Evolutionary conservation across 1,140 invertebrate species (phyloP).

Genomic region (Watersipora subatra): DNA sequence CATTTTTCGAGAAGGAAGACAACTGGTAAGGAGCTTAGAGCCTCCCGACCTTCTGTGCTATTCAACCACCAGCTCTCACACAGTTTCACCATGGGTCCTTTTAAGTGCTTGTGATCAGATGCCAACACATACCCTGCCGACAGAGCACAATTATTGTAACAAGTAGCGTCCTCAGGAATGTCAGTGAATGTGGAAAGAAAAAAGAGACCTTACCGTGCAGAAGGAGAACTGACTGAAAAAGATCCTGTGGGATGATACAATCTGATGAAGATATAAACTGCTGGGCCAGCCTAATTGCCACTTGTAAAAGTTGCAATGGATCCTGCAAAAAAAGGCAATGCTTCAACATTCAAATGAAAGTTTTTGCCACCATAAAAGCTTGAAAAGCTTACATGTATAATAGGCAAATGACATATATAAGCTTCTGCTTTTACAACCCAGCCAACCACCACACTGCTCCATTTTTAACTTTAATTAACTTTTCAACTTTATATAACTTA

Average conservation of each 20-base stretch:
- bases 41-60: background rate
- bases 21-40: background rate
- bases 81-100: background rate
- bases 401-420: too few relatives aligned
- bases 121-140: background rate
- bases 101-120: background rate
- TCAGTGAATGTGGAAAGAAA: too few relatives aligned
- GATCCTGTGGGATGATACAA: background rate
- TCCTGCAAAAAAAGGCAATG: background rate
- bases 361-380: too few relatives aligned
- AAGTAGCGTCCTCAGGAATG: too few relatives aligned
- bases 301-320: background rate
- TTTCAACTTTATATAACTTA: too few relatives aligned
- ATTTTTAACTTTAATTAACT: too few relatives aligned
- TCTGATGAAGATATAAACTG: background rate
- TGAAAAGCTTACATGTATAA: too few relatives aligned
- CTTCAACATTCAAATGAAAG: too few relatives aligned
- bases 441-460: too few relatives aligned
- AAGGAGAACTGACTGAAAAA: background rate
- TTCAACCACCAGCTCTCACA: background rate
- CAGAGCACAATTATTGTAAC: too few relatives aligned
- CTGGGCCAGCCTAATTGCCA: background rate
- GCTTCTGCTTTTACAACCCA: too few relatives aligned
- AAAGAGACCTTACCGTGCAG: background rate
- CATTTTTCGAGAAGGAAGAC: background rate